Percentiles rank a stretch among this genome's conserved stretches.
Conservation (phyloP, 2,888 invertebrate genomes). For the Phlogophora meticulosa region DNA sequence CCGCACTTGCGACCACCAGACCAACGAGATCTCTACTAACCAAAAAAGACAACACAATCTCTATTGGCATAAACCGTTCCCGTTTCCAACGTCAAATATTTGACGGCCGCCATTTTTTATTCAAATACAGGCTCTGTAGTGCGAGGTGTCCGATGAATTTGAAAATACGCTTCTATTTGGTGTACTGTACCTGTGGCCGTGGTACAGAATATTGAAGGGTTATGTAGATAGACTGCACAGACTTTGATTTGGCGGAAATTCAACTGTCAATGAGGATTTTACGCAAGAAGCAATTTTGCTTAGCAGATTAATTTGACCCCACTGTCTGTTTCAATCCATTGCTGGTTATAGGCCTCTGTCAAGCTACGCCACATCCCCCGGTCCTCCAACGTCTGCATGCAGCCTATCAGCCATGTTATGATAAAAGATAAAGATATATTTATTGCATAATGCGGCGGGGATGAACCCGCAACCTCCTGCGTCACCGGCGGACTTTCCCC, state of each 20-base stretch:
- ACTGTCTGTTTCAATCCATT: no score
- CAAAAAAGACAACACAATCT: not conserved
- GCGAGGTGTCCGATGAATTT: constrained; percentile 40
- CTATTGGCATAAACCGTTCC: not conserved
- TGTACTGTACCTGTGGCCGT: constrained; percentile 2
- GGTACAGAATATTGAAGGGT: not conserved
- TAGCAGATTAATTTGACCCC: no score
- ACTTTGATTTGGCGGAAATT: not conserved
- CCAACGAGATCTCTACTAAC: no score
- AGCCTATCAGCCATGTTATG: no score
- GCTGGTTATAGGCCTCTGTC: no score
- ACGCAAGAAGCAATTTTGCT: not conserved
- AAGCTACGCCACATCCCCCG: no score
- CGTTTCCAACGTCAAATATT: constrained; percentile 20
- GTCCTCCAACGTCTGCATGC: no score
- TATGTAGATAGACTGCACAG: not conserved
- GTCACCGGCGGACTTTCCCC: no score
- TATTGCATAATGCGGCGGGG: no score
- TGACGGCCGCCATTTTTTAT: constrained; percentile 33
- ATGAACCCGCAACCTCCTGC: no score
- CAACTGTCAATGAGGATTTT: not conserved
- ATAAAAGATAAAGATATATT: no score
- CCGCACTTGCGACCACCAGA: no score
- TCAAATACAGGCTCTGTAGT: constrained; percentile 35
- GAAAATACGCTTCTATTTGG: constrained; percentile 26